Evolutionary conservation across 2,113 vertebrate species (phyloP), one percentile per base, ranked within the genome.

Genomic region (Rhineura floridana): DNA sequence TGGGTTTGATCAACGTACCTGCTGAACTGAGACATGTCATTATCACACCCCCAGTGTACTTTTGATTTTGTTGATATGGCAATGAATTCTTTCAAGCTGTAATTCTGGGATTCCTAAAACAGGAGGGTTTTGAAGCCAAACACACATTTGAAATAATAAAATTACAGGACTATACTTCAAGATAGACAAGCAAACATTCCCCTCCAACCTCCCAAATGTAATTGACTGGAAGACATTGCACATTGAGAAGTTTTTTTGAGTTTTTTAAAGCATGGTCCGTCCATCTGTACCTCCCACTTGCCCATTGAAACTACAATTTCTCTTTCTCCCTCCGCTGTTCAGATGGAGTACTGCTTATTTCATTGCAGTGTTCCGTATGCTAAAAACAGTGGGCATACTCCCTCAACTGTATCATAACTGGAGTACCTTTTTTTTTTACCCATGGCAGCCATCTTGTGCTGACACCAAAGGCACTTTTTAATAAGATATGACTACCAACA

Each of bases 61-160:
- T 67, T 83, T 75, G 65, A 50, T 88, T 52, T 83, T 65, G 42
- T 21, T 13, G 85, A 82, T 1, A 0, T 70, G 52, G 28, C 36
- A 78, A 65, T 30, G 28, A 52, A 55, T 39, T 70, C n/a, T 89
- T 73, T 87, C 73, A 77, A 33, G 87, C 90, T 88, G n/a, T 6
- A 4, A 76, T 78, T 67, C 75, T 76, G 3, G 77, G 86, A 91
- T 59, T 91, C 81, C 83, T 36, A 83, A 80, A 19, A 77, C 65
- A 89, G 87, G 85, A 87, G 88, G 15, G 86, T 88, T 85, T 5
- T 69, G 77, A 69, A 70, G 77, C 15, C 77, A 70, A 87, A 65
- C 39, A 75, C 44, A 65, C 62, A 81, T 67, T 2, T 23, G 80
- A 59, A 62, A 50, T 81, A 72, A 52, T 80, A 78, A 87, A 83